Evolutionary conservation across 2,888 invertebrate genomes (phyloP), one percentile per base, ranked within the genome.

Genomic region (Trypoxylon attenuatum): DNA sequence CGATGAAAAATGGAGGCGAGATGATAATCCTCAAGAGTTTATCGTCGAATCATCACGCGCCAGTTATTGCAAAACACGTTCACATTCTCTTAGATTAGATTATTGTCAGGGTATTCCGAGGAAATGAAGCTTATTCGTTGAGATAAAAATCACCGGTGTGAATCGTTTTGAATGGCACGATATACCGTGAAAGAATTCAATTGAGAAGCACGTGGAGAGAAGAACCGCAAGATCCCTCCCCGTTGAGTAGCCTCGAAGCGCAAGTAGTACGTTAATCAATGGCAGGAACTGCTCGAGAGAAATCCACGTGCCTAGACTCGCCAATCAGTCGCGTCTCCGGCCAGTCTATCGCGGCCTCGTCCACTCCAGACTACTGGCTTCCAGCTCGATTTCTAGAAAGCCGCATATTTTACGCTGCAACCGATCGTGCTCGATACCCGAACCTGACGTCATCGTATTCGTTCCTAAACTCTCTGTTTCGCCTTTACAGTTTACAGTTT

Each of bases 201-300:
- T 33, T 33, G 33, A 33, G 33, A 33, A 10, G 10, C 13, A 10
- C 0, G 33, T 33, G 6, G 33, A 55, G 47, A n/a, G 41, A 29
- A 42, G 42, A 43, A 10, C 39, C 13, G 19, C 42, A 47, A 33
- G 55, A 33, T 33, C 33, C 8, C n/a, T 2, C 4, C 33, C 3
- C n/a, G 33, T 10, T 13, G 33, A 33, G 33, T 10, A 33, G 33
- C 4, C 27, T 29, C 18, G 8, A 16, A 21, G 5, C 42, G 16
- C 15, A 42, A 55, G 33, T 33, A 13, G 42, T 13, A 33, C 47
- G 33, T 60, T 21, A 49, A 60, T 60, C 49, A 43, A 55, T 19
- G 25, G 55, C 18, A 42, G 19, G 41, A 47, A 55, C 23, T n/a
- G 23, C n/a, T 54, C 13, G 42, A 29, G 49, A 19, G 42, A 60